phyloP scores from a whole-genome alignment of 2,797 vertebrate species.

The Danio jaintianensis region DNA sequence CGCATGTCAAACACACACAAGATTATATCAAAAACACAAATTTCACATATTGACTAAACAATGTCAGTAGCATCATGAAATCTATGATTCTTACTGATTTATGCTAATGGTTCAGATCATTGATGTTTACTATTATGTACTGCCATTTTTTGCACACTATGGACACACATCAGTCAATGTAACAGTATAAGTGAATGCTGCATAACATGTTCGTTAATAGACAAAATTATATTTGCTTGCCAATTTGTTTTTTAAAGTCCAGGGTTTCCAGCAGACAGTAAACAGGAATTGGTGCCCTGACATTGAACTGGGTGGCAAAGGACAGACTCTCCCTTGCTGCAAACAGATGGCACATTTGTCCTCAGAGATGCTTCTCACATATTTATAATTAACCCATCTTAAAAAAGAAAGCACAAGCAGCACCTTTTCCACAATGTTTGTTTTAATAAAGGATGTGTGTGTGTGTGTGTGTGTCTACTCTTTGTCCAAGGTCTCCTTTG shows the following conservation, averaged over 20 bases:
- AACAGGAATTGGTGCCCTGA: conserved; percentile 16
- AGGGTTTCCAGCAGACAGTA: background rate
- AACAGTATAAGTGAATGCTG: too few relatives aligned
- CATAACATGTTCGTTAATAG: too few relatives aligned
- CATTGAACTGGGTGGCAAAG: conserved; percentile 31
- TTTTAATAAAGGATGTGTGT: conserved; percentile 20
- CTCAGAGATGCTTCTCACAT: conserved; percentile 44
- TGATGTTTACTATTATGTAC: too few relatives aligned
- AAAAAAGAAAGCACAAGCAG: conserved; percentile 36
- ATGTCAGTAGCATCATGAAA: too few relatives aligned
- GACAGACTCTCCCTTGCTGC: conserved; percentile 44
- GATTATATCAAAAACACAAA: too few relatives aligned
- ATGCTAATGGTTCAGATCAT: too few relatives aligned
- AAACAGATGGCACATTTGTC: conserved; percentile 62
- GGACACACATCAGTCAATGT: too few relatives aligned
- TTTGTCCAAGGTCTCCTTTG: conserved; percentile 35
- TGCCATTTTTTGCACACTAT: too few relatives aligned
- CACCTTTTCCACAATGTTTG: background rate
- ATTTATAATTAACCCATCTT: conserved; percentile 60
- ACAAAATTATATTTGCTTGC: background rate
- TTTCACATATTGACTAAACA: too few relatives aligned
- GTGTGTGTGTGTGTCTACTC: background rate
- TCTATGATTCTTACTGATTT: too few relatives aligned
- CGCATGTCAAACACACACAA: too few relatives aligned
- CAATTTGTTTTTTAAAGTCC: background rate